Evolutionary conservation across 1,140 invertebrate species (phyloP).

Genomic region (Bombyx mandarina): DNA sequence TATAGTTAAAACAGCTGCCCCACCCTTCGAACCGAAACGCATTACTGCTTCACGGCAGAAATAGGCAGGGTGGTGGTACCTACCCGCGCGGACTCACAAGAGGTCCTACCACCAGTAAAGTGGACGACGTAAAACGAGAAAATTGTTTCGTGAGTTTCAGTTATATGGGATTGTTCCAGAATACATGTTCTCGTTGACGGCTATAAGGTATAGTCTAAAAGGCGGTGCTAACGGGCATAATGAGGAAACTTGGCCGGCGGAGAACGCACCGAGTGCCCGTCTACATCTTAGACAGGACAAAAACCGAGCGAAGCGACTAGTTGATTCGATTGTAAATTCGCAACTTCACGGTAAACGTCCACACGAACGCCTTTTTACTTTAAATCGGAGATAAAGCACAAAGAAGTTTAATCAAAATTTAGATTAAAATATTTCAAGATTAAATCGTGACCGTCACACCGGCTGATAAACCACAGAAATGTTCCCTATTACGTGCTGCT

Average conservation of each 20-base stretch:
- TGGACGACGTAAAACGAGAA: slow-evolving; percentile 23
- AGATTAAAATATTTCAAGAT: not conserved
- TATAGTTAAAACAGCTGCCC: no score
- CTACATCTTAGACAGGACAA: slow-evolving; percentile 15
- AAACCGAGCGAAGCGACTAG: slow-evolving; percentile 29
- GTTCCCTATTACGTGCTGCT: not conserved
- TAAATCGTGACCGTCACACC: not conserved
- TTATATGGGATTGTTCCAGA: slow-evolving; percentile 13
- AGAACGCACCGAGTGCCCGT: slow-evolving; percentile 6
- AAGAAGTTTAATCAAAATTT: not conserved
- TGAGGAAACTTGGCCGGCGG: slow-evolving; percentile 53
- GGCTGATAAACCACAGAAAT: not conserved
- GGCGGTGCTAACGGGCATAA: slow-evolving; percentile 43
- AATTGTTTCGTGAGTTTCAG: slow-evolving; percentile 16
- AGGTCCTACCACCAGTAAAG: slow-evolving; percentile 3
- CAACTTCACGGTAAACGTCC: slow-evolving; percentile 10
- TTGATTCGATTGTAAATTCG: slow-evolving; percentile 11
- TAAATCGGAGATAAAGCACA: not conserved
- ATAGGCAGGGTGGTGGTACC: no score
- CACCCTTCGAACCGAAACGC: no score
- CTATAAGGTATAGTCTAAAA: slow-evolving; percentile 34
- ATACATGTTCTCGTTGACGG: slow-evolving; percentile 31
- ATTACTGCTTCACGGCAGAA: no score
- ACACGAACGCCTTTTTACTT: not conserved
- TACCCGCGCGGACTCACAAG: no score